These are phyloP conservation scores for Orchesella flavescens DNA, from an alignment of 2,888 invertebrate species.

Conservation along the genomic window DNA sequence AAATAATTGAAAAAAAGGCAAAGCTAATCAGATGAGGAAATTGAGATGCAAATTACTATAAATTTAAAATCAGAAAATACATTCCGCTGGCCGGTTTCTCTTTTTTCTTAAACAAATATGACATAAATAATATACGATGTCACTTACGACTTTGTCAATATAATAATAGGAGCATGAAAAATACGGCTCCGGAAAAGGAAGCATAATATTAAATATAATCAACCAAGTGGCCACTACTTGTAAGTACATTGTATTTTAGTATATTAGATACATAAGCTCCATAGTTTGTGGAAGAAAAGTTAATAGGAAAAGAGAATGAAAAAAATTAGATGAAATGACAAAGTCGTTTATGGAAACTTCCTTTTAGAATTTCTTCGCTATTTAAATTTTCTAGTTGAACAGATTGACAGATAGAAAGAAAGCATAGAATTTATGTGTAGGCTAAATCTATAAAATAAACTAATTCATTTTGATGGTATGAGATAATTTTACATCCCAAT, in stretches of 20 bases:
- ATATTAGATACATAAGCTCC: neutral
- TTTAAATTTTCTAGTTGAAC: no score
- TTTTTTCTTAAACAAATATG: neutral
- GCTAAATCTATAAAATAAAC: no score
- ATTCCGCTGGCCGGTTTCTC: constrained; percentile 24
- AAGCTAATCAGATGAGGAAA: neutral
- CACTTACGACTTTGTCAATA: neutral
- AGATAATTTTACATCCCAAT: constrained; percentile 11
- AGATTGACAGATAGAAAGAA: no score
- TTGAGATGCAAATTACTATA: neutral
- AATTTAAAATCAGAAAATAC: neutral
- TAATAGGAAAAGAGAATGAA: no score
- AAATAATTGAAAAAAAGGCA: neutral
- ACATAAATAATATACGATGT: neutral
- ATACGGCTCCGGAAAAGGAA: neutral
- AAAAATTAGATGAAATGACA: no score
- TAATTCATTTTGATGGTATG: neutral
- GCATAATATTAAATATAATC: neutral
- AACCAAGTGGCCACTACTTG: neutral
- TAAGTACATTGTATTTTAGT: neutral
- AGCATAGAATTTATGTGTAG: no score
- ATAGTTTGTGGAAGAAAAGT: no score
- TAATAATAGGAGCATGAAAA: neutral
- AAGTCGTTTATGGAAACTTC: no score
- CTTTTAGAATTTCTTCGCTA: no score